phyloP scores from a whole-genome alignment of 2,113 vertebrate species.

The Hyaena hyaena region DNA sequence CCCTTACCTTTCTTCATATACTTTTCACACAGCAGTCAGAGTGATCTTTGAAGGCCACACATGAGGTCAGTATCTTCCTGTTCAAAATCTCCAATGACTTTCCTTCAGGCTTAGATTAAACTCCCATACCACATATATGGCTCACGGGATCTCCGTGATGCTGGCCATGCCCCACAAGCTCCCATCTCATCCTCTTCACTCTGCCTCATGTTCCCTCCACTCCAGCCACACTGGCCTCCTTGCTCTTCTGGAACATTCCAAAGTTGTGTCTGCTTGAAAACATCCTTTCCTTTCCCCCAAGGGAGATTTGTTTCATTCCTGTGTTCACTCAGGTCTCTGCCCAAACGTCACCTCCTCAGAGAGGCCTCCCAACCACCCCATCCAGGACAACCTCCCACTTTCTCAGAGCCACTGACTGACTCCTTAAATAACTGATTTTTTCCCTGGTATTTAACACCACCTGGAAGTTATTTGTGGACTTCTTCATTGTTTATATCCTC shows the following conservation, averaged over 20 bases:
- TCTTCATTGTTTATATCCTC: background rate
- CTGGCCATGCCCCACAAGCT: fast-evolving
- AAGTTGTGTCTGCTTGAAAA: background rate
- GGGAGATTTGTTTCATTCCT: background rate
- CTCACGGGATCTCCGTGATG: background rate
- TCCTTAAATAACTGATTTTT: background rate
- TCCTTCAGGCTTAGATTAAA: background rate
- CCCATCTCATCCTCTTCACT: background rate
- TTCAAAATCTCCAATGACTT: background rate
- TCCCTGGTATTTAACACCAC: background rate
- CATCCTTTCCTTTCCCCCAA: background rate
- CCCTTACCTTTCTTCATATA: background rate
- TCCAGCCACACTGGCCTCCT: background rate
- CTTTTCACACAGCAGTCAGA: background rate
- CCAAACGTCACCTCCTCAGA: background rate
- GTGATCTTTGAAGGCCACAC: background rate
- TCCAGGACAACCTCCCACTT: background rate
- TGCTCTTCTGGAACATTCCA: background rate
- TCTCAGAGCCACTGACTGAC: background rate
- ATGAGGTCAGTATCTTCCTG: background rate
- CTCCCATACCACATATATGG: background rate
- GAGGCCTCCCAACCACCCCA: background rate
- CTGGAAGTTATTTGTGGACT: background rate
- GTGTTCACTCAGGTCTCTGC: background rate
- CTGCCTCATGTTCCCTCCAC: background rate